Conservation (phyloP, 2,888 invertebrate species). For the Ormyrus pomaceus region DNA sequence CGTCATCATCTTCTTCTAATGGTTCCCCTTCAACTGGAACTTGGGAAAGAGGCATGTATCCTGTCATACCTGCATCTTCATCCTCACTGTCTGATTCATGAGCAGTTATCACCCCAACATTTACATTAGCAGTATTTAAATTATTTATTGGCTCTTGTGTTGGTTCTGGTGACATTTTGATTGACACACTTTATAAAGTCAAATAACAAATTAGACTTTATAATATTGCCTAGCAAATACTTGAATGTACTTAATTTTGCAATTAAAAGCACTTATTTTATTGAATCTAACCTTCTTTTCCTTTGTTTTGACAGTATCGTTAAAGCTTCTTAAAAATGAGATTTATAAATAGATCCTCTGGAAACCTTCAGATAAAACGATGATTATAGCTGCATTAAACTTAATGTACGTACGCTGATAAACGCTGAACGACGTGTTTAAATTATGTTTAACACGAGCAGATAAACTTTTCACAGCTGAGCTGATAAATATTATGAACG, state of each 20-base stretch:
- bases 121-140: constrained; percentile 63
- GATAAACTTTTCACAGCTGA: too few species aligned
- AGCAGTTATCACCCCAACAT: constrained; percentile 59
- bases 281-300: constrained; percentile 27
- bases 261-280: not conserved
- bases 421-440: too few species aligned
- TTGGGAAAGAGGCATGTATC: constrained; percentile 69
- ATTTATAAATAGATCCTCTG: too few species aligned
- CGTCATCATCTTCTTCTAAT: constrained; percentile 67
- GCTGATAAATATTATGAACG: too few species aligned
- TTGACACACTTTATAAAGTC: not conserved
- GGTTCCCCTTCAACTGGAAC: constrained; percentile 67
- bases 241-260: not conserved
- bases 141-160: constrained; percentile 69
- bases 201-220: not conserved
- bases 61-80: constrained; percentile 65
- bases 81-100: constrained; percentile 71
- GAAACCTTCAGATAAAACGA: too few species aligned
- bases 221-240: not conserved
- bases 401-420: too few species aligned
- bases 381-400: too few species aligned
- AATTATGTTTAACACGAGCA: too few species aligned
- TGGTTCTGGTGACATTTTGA: constrained; percentile 70
- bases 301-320: not conserved
- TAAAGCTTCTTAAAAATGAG: too few species aligned